These are phyloP conservation scores for Acanthisitta chloris DNA, from an alignment of 2,113 vertebrate genomes.

Conservation along the genomic window DNA sequence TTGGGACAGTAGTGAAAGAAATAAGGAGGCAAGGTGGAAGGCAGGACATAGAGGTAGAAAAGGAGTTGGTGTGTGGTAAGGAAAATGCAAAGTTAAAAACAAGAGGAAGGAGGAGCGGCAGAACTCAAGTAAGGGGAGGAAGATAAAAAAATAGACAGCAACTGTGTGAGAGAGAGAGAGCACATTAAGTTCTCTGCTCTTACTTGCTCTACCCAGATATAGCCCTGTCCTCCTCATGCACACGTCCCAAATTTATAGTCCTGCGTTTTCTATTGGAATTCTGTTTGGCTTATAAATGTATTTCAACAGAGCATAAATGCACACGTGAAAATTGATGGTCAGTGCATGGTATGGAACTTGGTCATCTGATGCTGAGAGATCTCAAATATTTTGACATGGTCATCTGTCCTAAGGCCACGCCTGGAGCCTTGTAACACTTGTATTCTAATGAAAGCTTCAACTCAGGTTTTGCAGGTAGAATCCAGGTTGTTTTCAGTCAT, in stretches of 20 bases:
- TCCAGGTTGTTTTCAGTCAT: neutral
- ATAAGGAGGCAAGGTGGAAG: neutral
- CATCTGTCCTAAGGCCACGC: neutral
- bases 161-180: neutral
- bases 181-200: neutral
- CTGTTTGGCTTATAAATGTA: neutral
- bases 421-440: neutral
- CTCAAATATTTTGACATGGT: neutral
- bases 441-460: neutral
- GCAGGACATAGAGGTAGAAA: neutral
- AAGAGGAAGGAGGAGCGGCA: neutral
- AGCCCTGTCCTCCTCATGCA: neutral
- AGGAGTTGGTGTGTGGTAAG: neutral
- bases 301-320: neutral
- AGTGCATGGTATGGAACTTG: neutral
- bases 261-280: neutral
- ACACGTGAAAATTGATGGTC: neutral
- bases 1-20: neutral
- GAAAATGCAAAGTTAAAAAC: neutral
- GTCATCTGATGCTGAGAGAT: neutral
- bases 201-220: neutral
- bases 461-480: neutral
- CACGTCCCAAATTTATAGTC: neutral
- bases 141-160: neutral
- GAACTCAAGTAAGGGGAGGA: neutral